These are phyloP conservation scores for Heterohyrax brucei DNA, from an alignment of 2,797 vertebrate species.

Conservation along the genomic window DNA sequence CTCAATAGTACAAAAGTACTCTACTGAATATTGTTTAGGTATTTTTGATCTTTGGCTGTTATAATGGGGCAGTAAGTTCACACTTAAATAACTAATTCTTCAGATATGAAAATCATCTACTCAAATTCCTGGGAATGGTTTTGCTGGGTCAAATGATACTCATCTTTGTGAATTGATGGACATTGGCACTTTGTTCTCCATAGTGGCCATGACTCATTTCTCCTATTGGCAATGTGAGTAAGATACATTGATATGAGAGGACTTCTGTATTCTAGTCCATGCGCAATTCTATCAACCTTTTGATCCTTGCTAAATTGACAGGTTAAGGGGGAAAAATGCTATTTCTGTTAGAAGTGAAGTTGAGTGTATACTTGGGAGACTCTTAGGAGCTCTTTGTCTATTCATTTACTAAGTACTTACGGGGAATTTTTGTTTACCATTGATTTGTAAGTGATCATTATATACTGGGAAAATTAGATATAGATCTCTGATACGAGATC, in stretches of 20 bases:
- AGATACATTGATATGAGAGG: not conserved
- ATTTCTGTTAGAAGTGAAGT: not conserved
- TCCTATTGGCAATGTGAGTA: not conserved
- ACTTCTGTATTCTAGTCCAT: not conserved
- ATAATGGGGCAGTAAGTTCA: not conserved
- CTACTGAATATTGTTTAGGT: not conserved
- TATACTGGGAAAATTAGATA: not conserved
- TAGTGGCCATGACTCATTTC: not conserved
- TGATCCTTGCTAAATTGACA: conserved; percentile 27
- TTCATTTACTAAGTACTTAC: not conserved
- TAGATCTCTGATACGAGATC: not conserved
- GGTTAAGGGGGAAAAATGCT: not conserved
- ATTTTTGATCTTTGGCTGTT: not conserved
- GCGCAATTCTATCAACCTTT: not conserved
- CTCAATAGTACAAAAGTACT: not conserved
- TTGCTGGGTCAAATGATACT: not conserved
- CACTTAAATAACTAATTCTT: not conserved
- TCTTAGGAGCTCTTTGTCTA: not conserved
- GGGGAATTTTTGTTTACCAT: conserved; percentile 1
- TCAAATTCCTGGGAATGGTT: not conserved
- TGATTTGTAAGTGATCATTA: not conserved
- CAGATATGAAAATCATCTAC: not conserved
- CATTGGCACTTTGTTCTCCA: not conserved
- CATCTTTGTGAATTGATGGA: not conserved
- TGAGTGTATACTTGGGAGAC: not conserved